Evolutionary conservation across 2,113 vertebrate genomes (phyloP).

Genomic region (Diphyllodes magnificus): DNA sequence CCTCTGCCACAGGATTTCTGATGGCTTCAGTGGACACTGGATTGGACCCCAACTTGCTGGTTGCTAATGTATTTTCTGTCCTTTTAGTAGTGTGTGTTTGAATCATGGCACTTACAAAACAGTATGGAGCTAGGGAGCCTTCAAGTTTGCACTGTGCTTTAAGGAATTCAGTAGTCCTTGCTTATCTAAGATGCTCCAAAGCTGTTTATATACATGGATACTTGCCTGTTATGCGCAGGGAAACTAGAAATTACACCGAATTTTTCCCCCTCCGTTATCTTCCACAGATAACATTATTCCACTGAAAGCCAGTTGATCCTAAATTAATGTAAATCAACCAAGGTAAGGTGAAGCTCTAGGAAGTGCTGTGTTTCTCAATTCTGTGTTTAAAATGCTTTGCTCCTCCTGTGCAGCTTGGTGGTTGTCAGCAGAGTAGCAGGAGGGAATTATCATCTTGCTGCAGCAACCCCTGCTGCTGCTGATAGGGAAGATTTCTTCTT

Average conservation of each 20-base stretch:
- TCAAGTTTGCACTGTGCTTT: not conserved
- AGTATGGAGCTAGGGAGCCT: not conserved
- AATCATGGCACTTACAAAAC: not conserved
- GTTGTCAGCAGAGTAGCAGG: conserved; percentile 34
- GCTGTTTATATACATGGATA: not conserved
- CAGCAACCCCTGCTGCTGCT: conserved; percentile 51
- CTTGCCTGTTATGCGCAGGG: not conserved
- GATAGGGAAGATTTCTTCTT: conserved; percentile 54
- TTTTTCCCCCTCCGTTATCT: not conserved
- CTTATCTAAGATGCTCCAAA: not conserved
- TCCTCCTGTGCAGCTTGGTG: conserved; percentile 31
- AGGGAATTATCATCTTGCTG: conserved; percentile 56
- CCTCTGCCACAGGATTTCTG: not conserved
- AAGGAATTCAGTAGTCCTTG: not conserved
- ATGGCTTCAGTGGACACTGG: not conserved
- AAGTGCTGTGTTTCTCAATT: not conserved
- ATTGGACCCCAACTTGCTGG: not conserved
- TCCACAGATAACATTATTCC: not conserved
- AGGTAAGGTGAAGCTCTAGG: not conserved
- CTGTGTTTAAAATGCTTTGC: conserved; percentile 18
- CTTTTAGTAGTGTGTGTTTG: not conserved
- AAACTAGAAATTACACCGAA: not conserved
- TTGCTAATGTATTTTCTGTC: not conserved
- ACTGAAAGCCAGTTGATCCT: not conserved
- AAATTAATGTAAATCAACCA: not conserved